Conservation (phyloP, 64 coral and sea anemone species). For the Dendrophyllia cribrosa region DNA sequence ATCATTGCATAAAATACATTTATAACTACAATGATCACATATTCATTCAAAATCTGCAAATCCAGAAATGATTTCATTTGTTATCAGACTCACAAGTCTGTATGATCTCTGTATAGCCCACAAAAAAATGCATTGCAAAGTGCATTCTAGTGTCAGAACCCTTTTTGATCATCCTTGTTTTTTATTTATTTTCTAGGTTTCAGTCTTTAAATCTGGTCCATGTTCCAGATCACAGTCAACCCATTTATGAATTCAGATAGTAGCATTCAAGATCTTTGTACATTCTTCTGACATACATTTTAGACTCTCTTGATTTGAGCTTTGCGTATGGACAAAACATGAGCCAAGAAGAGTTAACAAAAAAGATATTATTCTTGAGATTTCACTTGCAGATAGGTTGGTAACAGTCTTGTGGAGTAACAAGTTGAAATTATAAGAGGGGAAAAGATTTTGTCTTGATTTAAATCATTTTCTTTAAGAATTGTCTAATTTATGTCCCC, state of each 20-base stretch:
- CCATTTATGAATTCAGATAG: constrained; percentile 99
- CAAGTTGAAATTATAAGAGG: not conserved
- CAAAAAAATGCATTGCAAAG: too few species aligned
- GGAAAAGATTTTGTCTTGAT: not conserved
- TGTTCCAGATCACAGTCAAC: constrained; percentile 99
- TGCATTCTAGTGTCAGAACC: too few species aligned
- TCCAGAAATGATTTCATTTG: too few species aligned
- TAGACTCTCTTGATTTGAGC: not conserved
- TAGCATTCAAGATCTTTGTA: not conserved
- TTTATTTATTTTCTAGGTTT: constrained; percentile 66
- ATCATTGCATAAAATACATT: too few species aligned
- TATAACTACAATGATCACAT: too few species aligned
- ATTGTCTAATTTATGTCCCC: not conserved
- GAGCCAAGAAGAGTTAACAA: not conserved
- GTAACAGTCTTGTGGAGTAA: not conserved
- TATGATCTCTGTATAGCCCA: too few species aligned
- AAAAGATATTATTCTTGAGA: not conserved
- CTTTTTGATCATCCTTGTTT: not conserved
- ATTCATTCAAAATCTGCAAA: too few species aligned
- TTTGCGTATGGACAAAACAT: not conserved
- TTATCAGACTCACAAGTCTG: too few species aligned
- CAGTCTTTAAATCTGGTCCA: constrained; percentile 97
- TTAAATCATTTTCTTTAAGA: not conserved
- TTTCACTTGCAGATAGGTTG: not conserved
- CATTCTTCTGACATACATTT: not conserved